Evolutionary conservation across 2,113 vertebrate species (phyloP).

Genomic region (Otus sunia): DNA sequence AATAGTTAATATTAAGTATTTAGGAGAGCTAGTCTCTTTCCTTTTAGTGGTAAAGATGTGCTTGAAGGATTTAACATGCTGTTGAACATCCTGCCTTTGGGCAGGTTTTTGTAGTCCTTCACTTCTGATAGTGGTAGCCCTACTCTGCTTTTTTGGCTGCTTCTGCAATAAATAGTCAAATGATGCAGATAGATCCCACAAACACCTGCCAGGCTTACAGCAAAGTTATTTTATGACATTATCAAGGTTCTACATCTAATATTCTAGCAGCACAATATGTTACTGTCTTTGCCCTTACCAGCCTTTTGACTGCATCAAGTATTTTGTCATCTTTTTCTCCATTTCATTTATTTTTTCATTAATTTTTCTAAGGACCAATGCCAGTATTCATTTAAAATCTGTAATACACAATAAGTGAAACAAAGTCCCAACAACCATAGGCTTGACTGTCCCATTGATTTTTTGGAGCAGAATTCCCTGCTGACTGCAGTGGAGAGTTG

Average conservation of each 20-base stretch:
- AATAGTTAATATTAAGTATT: background rate
- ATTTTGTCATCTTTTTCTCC: constrained; percentile 13
- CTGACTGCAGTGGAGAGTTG: background rate
- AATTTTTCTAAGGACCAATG: constrained; percentile 3
- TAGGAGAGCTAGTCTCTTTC: background rate
- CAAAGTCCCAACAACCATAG: background rate
- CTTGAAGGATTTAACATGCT: background rate
- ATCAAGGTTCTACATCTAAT: background rate
- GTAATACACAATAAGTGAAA: background rate
- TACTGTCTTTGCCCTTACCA: background rate
- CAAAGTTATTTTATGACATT: constrained; percentile 3
- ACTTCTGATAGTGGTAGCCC: background rate
- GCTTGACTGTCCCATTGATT: constrained; percentile 7
- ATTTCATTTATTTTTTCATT: constrained; percentile 20
- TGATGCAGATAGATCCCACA: background rate
- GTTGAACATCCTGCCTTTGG: background rate
- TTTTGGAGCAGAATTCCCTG: background rate
- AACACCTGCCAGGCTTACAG: background rate
- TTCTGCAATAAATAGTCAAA: background rate
- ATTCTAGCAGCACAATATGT: background rate
- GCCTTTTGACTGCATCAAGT: background rate
- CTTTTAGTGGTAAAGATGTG: background rate
- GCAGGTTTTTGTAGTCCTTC: background rate
- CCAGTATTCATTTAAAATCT: constrained; percentile 14
- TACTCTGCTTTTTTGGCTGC: background rate